These are phyloP conservation scores for Hydractinia symbiolongicarpus DNA, from an alignment of 30 jellyfish, hydroid and myxozoan species.

Conservation along the genomic window DNA sequence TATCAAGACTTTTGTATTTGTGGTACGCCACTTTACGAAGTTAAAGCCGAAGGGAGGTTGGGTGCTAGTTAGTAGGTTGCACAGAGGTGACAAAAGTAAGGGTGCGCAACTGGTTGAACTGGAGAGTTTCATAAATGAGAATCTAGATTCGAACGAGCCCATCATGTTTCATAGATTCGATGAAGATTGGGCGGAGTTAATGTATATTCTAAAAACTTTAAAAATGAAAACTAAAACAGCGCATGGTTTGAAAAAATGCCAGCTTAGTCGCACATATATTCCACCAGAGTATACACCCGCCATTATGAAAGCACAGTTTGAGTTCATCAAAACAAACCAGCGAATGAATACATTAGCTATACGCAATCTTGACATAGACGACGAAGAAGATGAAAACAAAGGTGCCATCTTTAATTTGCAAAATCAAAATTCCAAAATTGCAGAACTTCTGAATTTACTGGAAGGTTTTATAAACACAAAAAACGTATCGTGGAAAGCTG, in stretches of 20 bases:
- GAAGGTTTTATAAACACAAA: neutral
- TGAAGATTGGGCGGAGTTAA: conserved; percentile 28
- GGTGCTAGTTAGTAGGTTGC: conserved; percentile 11
- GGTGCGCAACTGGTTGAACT: conserved; percentile 37
- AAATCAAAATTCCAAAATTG: neutral
- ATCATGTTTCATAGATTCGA: conserved; percentile 15
- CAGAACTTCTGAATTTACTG: neutral
- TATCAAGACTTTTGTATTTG: conserved; percentile 8
- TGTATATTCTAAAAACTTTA: conserved; percentile 7
- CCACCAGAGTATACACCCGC: conserved; percentile 22
- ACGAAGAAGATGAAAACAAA: conserved; percentile 19
- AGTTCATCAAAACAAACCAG: conserved; percentile 1
- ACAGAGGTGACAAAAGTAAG: conserved; percentile 31
- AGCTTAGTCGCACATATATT: neutral
- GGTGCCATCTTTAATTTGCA: conserved; percentile 8
- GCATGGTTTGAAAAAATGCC: conserved; percentile 23
- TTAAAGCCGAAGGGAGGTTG: conserved; percentile 36
- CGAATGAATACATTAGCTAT: neutral
- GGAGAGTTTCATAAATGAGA: conserved; percentile 20
- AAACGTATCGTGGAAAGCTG: neutral
- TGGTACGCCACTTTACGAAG: conserved; percentile 31
- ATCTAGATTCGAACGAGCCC: conserved; percentile 24
- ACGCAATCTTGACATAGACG: conserved; percentile 6
- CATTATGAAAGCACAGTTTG: conserved; percentile 33
- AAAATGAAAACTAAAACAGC: conserved; percentile 17